Evolutionary conservation across 2,888 invertebrate genomes (phyloP), one percentile per base, ranked within the genome.

Genomic region (Trichacis sp.): DNA sequence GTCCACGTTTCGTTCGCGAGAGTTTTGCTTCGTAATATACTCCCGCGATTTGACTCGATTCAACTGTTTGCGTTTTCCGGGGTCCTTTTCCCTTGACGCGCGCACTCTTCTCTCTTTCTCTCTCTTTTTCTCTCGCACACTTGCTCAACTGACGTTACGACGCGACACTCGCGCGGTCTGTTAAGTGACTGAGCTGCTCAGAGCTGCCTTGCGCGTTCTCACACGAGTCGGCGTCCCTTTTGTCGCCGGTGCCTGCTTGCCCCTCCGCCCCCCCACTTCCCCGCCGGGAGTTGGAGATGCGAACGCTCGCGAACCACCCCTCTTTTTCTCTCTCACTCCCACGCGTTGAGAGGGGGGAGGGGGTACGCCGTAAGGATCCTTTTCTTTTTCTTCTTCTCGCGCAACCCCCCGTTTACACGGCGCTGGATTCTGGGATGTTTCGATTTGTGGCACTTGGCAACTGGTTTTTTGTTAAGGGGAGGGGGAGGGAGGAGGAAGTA

Each of bases 181-280:
- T 56, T 67, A 56, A n/a, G 58, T 63, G 62, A 67, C 67, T 67
- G 66, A 52, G 30, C 29, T n/a, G n/a, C n/a, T n/a, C n/a, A n/a
- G n/a, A n/a, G n/a, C n/a, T n/a, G 62, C 47, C 56, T 51, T 36
- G 50, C 60, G 59, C 61, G 61, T 54, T 52, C 56, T 64, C 60
- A 56, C 64, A 56, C 56, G 59, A 59, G 58, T 55, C 54, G 62
- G 62, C 66, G 66, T 66, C 62, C 62, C 66, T 59, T 66, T 62
- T 59, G 58, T 67, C 62, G 63, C 50, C 47, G 60, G 42, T 51
- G 56, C 48, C 47, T 55, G 52, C 54, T n/a, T n/a, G n/a, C n/a
- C n/a, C n/a, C n/a, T n/a, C n/a, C n/a, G n/a, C n/a, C n/a, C n/a
- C n/a, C n/a, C n/a, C n/a, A n/a, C n/a, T n/a, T n/a, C n/a, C n/a